These are phyloP conservation scores for Lobophora halterata DNA, from an alignment of 2,888 invertebrate genomes.

Conservation along the genomic window DNA sequence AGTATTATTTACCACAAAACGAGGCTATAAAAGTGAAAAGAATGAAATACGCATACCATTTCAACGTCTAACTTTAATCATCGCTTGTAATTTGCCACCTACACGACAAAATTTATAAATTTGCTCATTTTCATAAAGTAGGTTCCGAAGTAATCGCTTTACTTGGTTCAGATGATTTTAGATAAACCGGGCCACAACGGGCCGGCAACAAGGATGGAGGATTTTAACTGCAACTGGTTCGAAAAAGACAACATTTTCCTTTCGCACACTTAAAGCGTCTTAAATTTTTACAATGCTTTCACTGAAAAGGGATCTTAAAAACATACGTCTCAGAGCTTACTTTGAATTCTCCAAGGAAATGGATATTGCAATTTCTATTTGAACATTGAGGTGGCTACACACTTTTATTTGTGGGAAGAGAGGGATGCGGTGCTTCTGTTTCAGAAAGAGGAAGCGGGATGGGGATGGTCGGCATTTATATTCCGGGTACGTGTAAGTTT, in stretches of 20 bases:
- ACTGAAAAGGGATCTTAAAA: conserved; percentile 42
- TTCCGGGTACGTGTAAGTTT: conserved; percentile 81
- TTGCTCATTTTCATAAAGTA: conserved; percentile 71
- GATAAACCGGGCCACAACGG: conserved; percentile 64
- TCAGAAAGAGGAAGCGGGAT: conserved; percentile 48
- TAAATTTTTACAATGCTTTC: conserved; percentile 34
- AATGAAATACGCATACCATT: too few relatives aligned
- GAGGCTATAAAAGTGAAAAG: too few relatives aligned
- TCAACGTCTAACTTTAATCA: conserved; percentile 27
- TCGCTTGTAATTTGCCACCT: conserved; percentile 45
- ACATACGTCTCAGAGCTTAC: conserved; percentile 38
- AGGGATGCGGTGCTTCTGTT: conserved; percentile 47
- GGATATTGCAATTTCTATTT: conserved; percentile 73
- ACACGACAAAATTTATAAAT: conserved; percentile 64
- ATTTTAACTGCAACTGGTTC: conserved; percentile 77
- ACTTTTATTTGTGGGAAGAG: conserved; percentile 76
- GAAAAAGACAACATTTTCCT: conserved; percentile 78
- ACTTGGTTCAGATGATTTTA: conserved; percentile 76
- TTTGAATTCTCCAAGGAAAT: conserved; percentile 47
- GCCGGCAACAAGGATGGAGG: conserved; percentile 68
- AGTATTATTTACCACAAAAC: too few relatives aligned
- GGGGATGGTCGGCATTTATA: conserved; percentile 70
- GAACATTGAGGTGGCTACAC: conserved; percentile 73
- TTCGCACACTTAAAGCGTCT: conserved; percentile 44
- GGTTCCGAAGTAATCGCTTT: conserved; percentile 68